Percentiles rank a stretch among this genome's conserved stretches.
Evolutionary conservation across 1,140 invertebrate genomes (phyloP).

Genomic region (Drosophila eugracilis): DNA sequence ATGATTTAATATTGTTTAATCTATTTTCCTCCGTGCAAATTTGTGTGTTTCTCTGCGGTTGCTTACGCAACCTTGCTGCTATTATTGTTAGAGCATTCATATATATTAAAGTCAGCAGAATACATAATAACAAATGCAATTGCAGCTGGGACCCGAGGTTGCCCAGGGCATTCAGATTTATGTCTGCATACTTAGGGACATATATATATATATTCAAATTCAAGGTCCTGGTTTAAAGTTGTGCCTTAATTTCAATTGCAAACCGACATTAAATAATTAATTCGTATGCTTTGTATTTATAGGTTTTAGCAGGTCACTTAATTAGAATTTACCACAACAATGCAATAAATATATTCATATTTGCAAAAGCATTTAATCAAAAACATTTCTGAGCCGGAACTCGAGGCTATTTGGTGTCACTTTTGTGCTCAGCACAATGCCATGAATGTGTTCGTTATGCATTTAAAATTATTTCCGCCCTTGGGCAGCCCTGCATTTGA

Average conservation of each 20-base stretch:
- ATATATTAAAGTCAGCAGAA: constrained; percentile 19
- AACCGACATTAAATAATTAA: constrained; percentile 19
- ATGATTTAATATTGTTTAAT: too few relatives aligned
- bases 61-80: constrained; percentile 27
- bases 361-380: constrained; percentile 14
- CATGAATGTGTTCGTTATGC: constrained; percentile 32
- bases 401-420: constrained; percentile 20
- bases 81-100: constrained; percentile 21
- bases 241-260: constrained; percentile 1
- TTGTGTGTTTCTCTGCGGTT: constrained; percentile 36
- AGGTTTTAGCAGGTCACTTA: constrained; percentile 4
- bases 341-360: constrained; percentile 28
- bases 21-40: constrained; percentile 10
- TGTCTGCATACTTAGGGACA: not conserved
- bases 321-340: constrained; percentile 23
- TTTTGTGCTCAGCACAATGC: not conserved
- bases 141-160: constrained; percentile 24
- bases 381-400: constrained; percentile 10
- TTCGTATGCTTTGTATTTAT: constrained; percentile 1
- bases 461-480: constrained; percentile 30
- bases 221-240: not conserved
- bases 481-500: constrained; percentile 18
- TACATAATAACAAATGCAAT: constrained; percentile 17
- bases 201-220: constrained; percentile 3
- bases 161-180: constrained; percentile 13